Evolutionary conservation across 2,113 vertebrate genomes (phyloP).

Genomic region (Tragelaphus imberbis): DNA sequence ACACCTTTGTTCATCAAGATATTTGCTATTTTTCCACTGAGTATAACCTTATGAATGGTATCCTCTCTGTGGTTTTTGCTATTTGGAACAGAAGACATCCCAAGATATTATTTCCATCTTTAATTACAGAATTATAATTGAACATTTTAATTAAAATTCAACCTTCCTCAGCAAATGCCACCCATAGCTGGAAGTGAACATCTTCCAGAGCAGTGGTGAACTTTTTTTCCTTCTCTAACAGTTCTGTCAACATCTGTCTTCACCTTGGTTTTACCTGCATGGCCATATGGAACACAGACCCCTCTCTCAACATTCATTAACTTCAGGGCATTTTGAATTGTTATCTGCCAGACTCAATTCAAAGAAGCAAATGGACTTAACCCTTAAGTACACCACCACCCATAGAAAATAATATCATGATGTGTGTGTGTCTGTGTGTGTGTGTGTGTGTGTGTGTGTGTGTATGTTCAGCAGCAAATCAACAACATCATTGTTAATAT

Average conservation of each 20-base stretch:
- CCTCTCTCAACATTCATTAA: not conserved
- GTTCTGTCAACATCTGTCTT: not conserved
- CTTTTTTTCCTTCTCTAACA: not conserved
- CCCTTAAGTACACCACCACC: not conserved
- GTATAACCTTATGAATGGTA: not conserved
- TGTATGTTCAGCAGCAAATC: not conserved
- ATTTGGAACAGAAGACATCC: not conserved
- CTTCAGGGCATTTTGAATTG: not conserved
- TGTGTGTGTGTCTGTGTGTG: not conserved
- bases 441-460: not conserved
- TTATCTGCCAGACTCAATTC: not conserved
- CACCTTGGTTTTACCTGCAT: not conserved
- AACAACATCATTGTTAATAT: not conserved
- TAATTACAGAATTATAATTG: slow-evolving; percentile 23
- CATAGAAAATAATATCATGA: not conserved
- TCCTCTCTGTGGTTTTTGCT: not conserved
- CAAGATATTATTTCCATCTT: not conserved
- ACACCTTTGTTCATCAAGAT: not conserved
- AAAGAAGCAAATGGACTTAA: not conserved
- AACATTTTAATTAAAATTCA: slow-evolving; percentile 45
- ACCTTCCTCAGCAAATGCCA: not conserved
- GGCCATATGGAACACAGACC: not conserved
- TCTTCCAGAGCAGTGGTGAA: not conserved
- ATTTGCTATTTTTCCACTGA: not conserved
- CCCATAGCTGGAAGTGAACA: not conserved